Conservation (phyloP, 2,888 invertebrate genomes). For the Saturnia pavonia region DNA sequence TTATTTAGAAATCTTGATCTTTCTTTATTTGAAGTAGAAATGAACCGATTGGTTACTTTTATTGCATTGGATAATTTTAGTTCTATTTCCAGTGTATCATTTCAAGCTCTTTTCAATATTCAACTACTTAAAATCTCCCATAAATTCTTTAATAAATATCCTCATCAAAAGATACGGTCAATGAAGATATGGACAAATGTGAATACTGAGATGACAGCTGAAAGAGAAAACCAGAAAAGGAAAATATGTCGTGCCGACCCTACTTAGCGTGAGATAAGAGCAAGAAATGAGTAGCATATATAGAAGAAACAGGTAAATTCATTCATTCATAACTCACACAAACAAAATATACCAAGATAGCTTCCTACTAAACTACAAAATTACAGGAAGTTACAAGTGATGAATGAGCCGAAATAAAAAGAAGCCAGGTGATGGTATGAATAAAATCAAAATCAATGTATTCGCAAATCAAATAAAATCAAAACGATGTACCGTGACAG, state of each 20-base stretch:
- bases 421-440: slow-evolving; percentile 13
- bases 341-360: slow-evolving; percentile 2
- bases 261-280: background rate
- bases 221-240: background rate
- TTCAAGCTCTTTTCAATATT: no score
- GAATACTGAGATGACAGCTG: background rate
- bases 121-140: no score
- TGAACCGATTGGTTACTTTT: no score
- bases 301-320: background rate
- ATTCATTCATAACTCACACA: background rate
- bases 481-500: slow-evolving; percentile 42
- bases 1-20: no score
- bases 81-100: no score
- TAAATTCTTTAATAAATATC: background rate
- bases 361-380: background rate
- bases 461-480: slow-evolving; percentile 45
- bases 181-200: no score
- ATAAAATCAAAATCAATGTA: slow-evolving; percentile 19
- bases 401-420: background rate
- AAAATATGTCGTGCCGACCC: background rate
- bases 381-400: slow-evolving; percentile 13
- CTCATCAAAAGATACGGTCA: background rate
- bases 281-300: background rate
- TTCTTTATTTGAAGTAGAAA: no score
- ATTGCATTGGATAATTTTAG: no score